Conservation (phyloP, 2,113 vertebrate species). For the Grammomys dolichurus region DNA sequence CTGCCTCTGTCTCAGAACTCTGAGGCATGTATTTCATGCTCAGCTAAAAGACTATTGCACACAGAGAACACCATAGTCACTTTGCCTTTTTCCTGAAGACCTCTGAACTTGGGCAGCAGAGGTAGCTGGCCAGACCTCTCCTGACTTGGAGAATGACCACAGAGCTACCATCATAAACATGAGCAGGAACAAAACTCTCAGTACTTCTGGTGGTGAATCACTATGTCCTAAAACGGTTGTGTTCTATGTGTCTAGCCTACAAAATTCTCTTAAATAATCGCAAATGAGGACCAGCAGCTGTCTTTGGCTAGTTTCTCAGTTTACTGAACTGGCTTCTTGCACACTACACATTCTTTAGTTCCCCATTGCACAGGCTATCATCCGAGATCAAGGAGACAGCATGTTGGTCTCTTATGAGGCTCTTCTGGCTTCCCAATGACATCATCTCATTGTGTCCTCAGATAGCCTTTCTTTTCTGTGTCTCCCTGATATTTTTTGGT, state of each 20-base stretch:
- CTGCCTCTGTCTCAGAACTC: background rate
- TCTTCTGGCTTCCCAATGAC: background rate
- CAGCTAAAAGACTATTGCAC: background rate
- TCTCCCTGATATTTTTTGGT: background rate
- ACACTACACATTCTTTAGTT: background rate
- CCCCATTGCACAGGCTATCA: background rate
- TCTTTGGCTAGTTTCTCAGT: background rate
- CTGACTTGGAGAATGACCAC: too few relatives aligned
- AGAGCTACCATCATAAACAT: background rate
- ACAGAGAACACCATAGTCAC: background rate
- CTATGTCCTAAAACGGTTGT: background rate
- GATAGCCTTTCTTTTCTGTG: background rate
- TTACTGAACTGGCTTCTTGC: background rate
- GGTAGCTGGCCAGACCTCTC: background rate
- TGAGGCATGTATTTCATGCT: background rate
- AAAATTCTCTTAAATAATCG: background rate
- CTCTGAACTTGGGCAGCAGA: background rate
- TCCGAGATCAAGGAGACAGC: background rate
- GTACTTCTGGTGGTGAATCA: background rate
- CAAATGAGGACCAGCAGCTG: background rate
- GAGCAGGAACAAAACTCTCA: rapidly evolving
- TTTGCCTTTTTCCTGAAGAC: background rate
- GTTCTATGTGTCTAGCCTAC: background rate
- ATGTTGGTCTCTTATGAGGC: background rate
- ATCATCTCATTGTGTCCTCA: background rate